Conservation (phyloP, 1,140 invertebrate species). For the Caenorhabditis elegans region WBcel235 BX284602.5:6159001-6159500, state of each 20-base stretch:
- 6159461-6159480: too few relatives aligned
- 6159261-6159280: constrained; percentile 42
- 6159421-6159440: too few relatives aligned
- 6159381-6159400: constrained; percentile 63
- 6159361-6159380: constrained; percentile 63
- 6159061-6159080: constrained; percentile 84
- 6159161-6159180: constrained; percentile 58
- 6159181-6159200: constrained; percentile 55
- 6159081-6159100: constrained; percentile 75
- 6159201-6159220: neutral
- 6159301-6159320: constrained; percentile 53
- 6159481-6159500: too few relatives aligned
- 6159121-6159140: constrained; percentile 53
- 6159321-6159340: constrained; percentile 58
- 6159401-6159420: neutral
- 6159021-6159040: neutral
- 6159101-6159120: constrained; percentile 50
- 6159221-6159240: too few relatives aligned
- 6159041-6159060: neutral
- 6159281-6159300: constrained; percentile 54
- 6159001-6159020: constrained; percentile 81
- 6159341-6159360: constrained; percentile 59
- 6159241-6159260: too few relatives aligned
- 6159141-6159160: constrained; percentile 57
- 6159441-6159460: too few relatives aligned